A percentile compares a stretch with the other conserved stretches of the same genome.
Conservation (phyloP, 2,888 invertebrate species). For the Drosophila pseudotalamancana region DNA sequence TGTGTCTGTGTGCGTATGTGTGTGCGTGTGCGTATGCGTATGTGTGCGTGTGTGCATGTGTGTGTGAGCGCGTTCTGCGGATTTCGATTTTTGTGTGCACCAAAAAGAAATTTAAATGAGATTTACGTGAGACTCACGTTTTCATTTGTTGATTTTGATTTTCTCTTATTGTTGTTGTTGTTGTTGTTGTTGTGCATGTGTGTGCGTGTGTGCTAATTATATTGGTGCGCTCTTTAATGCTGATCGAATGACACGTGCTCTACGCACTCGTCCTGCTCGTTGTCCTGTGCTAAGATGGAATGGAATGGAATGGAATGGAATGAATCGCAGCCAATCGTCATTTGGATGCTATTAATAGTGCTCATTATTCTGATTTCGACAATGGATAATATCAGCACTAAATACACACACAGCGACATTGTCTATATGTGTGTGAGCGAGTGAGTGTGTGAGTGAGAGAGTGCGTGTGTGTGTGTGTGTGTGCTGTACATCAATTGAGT, state of each 20-base stretch:
- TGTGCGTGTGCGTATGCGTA: too few species aligned
- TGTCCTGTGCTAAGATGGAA: not conserved
- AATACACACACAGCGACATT: not conserved
- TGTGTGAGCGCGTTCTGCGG: not conserved
- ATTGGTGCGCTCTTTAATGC: constrained; percentile 40
- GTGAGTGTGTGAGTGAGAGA: not conserved
- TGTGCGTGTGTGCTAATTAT: constrained; percentile 28
- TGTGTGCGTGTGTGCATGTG: not conserved
- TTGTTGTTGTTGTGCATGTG: not conserved
- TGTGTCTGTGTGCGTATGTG: too few species aligned
- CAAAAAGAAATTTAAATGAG: constrained; percentile 71
- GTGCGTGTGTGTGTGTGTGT: constrained; percentile 11
- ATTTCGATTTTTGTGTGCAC: constrained; percentile 52
- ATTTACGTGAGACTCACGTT: constrained; percentile 35
- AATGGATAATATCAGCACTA: constrained; percentile 50
- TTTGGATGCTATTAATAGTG: constrained; percentile 56
- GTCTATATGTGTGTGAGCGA: not conserved
- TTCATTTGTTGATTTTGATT: constrained; percentile 27
- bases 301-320: constrained; percentile 38
- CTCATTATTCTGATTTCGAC: constrained; percentile 67
- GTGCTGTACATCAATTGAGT: constrained; percentile 41
- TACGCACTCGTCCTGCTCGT: not conserved
- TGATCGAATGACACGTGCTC: constrained; percentile 42
- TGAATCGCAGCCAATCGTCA: constrained; percentile 41
- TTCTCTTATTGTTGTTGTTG: not conserved